Percentiles rank a stretch among this genome's conserved stretches.
Conservation (phyloP, 2,888 invertebrate species). For the Thecocarcelia acutangulata region DNA sequence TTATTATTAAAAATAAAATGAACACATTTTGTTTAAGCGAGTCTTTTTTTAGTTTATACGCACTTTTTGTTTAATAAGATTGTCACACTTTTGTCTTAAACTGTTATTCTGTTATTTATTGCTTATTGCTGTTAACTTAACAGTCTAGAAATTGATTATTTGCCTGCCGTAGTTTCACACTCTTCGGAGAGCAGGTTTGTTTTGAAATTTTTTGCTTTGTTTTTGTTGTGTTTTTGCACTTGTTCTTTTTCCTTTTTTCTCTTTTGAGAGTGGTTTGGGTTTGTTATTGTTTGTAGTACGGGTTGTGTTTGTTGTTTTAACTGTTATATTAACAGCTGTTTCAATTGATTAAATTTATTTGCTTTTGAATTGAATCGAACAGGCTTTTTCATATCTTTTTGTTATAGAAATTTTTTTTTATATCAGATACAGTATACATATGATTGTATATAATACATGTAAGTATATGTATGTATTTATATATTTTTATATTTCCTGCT, state of each 20-base stretch:
- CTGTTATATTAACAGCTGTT: constrained; percentile 45
- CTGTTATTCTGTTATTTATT: constrained; percentile 23
- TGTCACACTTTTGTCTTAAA: background rate
- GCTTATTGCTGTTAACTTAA: constrained; percentile 31
- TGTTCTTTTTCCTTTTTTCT: background rate
- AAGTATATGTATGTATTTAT: no score
- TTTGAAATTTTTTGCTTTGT: constrained; percentile 19
- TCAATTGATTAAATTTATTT: constrained; percentile 51
- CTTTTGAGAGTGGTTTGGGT: constrained; percentile 15
- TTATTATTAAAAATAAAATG: constrained; percentile 15
- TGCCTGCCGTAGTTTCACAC: background rate
- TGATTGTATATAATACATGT: no score
- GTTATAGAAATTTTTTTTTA: background rate
- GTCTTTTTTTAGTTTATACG: background rate
- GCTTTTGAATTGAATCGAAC: constrained; percentile 27
- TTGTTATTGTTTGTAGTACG: constrained; percentile 3
- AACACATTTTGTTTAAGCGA: constrained; percentile 27
- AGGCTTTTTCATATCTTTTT: background rate
- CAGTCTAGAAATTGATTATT: constrained; percentile 6
- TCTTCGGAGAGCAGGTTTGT: constrained; percentile 1
- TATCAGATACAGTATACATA: no score
- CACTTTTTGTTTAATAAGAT: background rate
- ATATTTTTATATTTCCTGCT: background rate
- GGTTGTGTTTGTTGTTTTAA: constrained; percentile 10
- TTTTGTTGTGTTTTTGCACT: background rate